Evolutionary conservation across 1,140 invertebrate species (phyloP), one percentile per base, ranked within the genome.

Genomic region (Solen grandis): DNA sequence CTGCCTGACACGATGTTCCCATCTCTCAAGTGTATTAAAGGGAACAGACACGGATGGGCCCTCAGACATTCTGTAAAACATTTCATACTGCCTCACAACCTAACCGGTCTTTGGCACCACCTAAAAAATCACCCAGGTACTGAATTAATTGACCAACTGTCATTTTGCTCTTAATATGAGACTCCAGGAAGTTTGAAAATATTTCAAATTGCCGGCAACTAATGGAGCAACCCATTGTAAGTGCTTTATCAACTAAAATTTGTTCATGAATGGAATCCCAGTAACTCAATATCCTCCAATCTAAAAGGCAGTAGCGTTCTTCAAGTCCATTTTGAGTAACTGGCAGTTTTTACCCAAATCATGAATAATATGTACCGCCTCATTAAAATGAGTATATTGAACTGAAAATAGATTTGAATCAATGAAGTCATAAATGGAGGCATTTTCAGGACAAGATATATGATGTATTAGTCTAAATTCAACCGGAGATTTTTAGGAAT

Each of bases 161-260:
- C 10, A 25, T 19, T 5, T 27, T 62, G 3, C 29, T 29, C 3
- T 35, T 50, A 2, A 46, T 36, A 8, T 3, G 14, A 14, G 10
- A 68, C 25, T 78, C 65, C 5, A 78, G 25, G 36, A 69, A 69
- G 16, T 52, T 59, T 22, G 69, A 31, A 59, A 59, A 73, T 14
- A 19, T 29, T 59, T 73, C 52, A 38, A 73, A 65, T 46, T 29
- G 41, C 5, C 2, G 8, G 16, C 38, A 50, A n/a, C 38, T 41
- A 13, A 78, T 69, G 0, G 33, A 59, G 31, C 54, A 68, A 5
- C 75, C 54, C 22, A 59, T 59, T 38, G 52, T 63, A 3, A 69
- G 25, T 31, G n/a, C 38, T 60, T 78, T 78, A 29, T 78, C 65
- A 31, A 35, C 36, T 38, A 31, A 78, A 78, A 31, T 69, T 60